phyloP scores from a whole-genome alignment of 1,140 invertebrate species.

The Ganaspis sp. region DNA sequence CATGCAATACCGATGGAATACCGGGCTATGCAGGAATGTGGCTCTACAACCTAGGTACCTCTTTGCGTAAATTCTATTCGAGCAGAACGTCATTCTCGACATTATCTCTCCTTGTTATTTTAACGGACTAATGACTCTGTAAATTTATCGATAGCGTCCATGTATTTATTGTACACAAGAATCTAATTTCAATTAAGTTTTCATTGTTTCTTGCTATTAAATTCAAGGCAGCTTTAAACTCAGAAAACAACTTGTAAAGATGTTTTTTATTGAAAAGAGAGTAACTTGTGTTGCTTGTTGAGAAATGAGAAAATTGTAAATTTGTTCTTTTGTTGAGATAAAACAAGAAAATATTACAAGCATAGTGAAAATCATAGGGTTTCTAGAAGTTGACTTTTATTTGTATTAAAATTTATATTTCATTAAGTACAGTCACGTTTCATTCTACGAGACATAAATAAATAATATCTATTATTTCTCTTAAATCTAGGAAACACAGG shows the following conservation, averaged over 20 bases:
- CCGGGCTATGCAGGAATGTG: conserved; percentile 70
- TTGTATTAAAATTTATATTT: neutral
- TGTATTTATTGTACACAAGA: too few relatives aligned
- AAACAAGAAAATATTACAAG: too few relatives aligned
- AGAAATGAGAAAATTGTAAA: too few relatives aligned
- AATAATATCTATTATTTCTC: conserved; percentile 10
- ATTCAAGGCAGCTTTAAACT: too few relatives aligned
- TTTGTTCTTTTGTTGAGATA: too few relatives aligned
- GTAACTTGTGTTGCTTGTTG: too few relatives aligned
- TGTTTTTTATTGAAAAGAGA: too few relatives aligned
- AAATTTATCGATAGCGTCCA: neutral
- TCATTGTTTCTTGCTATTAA: too few relatives aligned
- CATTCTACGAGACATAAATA: neutral
- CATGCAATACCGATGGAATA: conserved; percentile 72
- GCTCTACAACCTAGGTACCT: conserved; percentile 62
- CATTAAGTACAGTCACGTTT: neutral
- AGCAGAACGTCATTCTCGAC: conserved; percentile 34
- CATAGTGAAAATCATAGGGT: too few relatives aligned
- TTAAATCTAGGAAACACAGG: neutral
- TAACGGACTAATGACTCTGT: conserved; percentile 4
- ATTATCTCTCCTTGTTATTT: neutral
- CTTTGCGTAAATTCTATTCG: conserved; percentile 56
- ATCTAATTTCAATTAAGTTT: too few relatives aligned
- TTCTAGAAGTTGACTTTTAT: too few relatives aligned
- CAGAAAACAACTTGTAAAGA: too few relatives aligned